Base-by-base conservation (phyloP, 2,113 vertebrate genomes). In the Noturus placidus region DNA sequence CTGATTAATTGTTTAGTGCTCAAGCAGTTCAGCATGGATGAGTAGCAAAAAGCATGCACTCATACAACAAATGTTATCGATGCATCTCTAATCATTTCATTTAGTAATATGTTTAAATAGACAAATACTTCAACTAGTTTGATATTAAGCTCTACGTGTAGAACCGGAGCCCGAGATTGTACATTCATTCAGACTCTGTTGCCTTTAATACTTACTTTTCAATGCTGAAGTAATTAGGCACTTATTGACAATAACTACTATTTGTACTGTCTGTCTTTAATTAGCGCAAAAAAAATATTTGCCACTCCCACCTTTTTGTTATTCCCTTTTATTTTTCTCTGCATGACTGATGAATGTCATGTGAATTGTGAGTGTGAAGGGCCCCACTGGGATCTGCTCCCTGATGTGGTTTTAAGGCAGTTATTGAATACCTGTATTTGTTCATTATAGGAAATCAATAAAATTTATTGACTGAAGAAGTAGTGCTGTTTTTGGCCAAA, bases 361-460 rank as follows among this genome's bases (percentile, higher is more conserved):
- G 42, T 46, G 42, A 5, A 67, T 63, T 59, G 56, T 25, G 19
- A 65, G n/a, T 56, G 69, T 20, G 50, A 83, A 27, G 50, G 65
- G 42, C 42, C 87, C 42, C 25, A 42, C 77, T 89, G 42, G 61
- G 90, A 63, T 84, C 81, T 57, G 84, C 78, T 70, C 69, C 76
- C 92, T 86, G 88, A 86, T 91, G 91, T 85, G 42, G 65, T 88
- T 94, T 92, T 82, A 88, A 92, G 90, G 89, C 90, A 87, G 88
- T 83, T 86, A 88, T 69, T 20, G 84, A 87, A 88, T 91, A 93
- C 87, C 82, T 92, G 91, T 92, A 87, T 90, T 90, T 91, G 90
- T 90, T 87, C 54, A 91, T 90, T 82, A 85, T 89, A 87, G 88
- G 88, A 89, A 83, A 90, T 90, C 78, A 95, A 95, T 95, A 94